These are phyloP conservation scores for Ahaetulla prasina DNA, from an alignment of 2,113 vertebrate genomes.

Conservation along the genomic window DNA sequence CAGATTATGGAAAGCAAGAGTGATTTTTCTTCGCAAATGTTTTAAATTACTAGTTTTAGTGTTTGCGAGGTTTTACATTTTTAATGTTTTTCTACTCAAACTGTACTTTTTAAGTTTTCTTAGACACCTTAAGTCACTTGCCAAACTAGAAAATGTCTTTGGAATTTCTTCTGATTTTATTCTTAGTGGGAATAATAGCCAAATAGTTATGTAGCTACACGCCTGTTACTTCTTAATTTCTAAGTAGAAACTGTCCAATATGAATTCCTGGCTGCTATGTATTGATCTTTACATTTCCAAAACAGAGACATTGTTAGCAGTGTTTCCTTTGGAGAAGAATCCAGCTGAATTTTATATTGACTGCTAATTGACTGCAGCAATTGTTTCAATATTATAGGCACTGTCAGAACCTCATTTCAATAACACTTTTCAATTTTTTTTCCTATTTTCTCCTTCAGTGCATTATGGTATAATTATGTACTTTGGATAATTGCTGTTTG, in stretches of 20 bases:
- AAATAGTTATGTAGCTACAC: neutral
- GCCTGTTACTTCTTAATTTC: neutral
- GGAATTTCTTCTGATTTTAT: neutral
- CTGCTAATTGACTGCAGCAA: slow-evolving; percentile 4
- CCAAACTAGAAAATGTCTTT: neutral
- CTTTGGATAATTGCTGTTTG: slow-evolving; percentile 56
- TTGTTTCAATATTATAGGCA: slow-evolving; percentile 7
- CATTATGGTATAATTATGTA: slow-evolving; percentile 54
- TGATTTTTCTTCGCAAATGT: neutral
- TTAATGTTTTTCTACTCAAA: neutral
- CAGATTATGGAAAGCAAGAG: neutral
- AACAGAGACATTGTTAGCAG: neutral
- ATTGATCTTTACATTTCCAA: neutral
- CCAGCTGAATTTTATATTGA: neutral
- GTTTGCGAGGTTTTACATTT: neutral
- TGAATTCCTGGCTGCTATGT: neutral
- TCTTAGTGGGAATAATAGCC: neutral
- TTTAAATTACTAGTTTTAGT: neutral
- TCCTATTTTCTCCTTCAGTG: slow-evolving; percentile 43
- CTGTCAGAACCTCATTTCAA: slow-evolving; percentile 5
- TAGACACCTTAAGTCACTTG: neutral
- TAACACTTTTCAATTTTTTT: slow-evolving; percentile 24
- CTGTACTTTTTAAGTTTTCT: neutral
- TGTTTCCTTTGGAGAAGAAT: accelerated
- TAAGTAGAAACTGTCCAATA: neutral